Evolutionary conservation across 2,113 vertebrate species (phyloP).

Genomic region (Dinomys branickii): DNA sequence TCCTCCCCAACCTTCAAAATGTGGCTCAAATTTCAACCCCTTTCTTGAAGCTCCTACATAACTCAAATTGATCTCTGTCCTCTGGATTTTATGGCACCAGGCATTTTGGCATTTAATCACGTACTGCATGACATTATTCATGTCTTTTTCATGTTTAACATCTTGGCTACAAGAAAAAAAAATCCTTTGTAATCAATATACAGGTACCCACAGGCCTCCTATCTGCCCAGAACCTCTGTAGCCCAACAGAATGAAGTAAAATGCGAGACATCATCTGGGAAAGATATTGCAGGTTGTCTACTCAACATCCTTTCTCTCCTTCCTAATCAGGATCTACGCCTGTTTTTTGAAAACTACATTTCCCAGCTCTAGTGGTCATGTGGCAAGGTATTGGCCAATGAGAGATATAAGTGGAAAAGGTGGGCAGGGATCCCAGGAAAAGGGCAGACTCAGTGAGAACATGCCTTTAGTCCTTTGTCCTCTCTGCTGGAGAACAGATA

Average conservation of each 20-base stretch:
- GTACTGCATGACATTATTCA: neutral
- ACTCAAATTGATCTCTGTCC: neutral
- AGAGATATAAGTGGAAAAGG: neutral
- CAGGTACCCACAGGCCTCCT: neutral
- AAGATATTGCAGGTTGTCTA: neutral
- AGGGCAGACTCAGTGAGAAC: neutral
- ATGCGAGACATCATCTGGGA: neutral
- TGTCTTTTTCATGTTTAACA: neutral
- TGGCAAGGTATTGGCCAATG: neutral
- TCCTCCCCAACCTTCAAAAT: conserved; percentile 62
- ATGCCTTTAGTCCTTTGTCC: neutral
- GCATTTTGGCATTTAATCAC: neutral
- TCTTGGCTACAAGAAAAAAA: neutral
- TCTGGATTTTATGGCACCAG: neutral
- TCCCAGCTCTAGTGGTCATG: neutral
- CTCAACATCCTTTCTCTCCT: neutral
- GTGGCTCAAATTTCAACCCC: conserved; percentile 55
- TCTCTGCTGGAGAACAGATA: neutral
- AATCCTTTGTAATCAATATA: neutral
- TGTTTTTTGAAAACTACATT: neutral
- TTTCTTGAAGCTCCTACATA: neutral
- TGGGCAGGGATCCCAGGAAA: neutral
- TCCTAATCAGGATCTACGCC: neutral
- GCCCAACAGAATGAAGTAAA: neutral
- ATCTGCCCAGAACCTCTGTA: neutral